Conservation (phyloP, 2,113 vertebrate species). For the Varanus komodoensis region DNA sequence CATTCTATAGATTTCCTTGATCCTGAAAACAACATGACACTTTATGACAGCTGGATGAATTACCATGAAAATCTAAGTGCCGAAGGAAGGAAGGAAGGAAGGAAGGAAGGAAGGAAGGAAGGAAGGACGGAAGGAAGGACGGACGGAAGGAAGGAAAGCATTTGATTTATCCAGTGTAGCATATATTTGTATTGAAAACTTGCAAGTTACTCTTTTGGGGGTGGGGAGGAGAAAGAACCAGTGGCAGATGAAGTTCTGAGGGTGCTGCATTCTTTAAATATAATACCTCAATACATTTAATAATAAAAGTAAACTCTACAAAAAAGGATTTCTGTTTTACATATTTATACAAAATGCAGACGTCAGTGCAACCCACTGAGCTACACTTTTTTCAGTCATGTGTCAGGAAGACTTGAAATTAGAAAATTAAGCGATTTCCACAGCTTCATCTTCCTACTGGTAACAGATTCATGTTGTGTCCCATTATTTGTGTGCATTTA, state of each 20-base stretch:
- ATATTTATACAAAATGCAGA: constrained; percentile 88
- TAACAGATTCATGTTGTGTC: constrained; percentile 69
- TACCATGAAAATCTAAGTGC: constrained; percentile 77
- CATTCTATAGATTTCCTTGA: constrained; percentile 67
- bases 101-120: constrained; percentile 44
- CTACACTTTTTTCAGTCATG: constrained; percentile 81
- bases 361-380: constrained; percentile 79
- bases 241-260: constrained; percentile 80
- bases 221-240: constrained; percentile 72
- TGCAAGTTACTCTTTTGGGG: constrained; percentile 77
- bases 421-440: constrained; percentile 82
- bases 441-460: constrained; percentile 76
- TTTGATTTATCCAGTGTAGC: constrained; percentile 83
- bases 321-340: constrained; percentile 84
- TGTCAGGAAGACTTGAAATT: constrained; percentile 92
- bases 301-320: constrained; percentile 90
- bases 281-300: constrained; percentile 82
- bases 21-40: constrained; percentile 72
- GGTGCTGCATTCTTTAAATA: constrained; percentile 78
- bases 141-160: constrained; percentile 63
- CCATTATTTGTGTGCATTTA: constrained; percentile 49
- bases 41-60: constrained; percentile 72
- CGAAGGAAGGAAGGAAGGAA: constrained; percentile 64
- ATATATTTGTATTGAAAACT: constrained; percentile 82
- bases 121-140: constrained; percentile 35